Base-by-base conservation (phyloP, 1,140 invertebrate genomes). In the Aphidius ervi region DNA sequence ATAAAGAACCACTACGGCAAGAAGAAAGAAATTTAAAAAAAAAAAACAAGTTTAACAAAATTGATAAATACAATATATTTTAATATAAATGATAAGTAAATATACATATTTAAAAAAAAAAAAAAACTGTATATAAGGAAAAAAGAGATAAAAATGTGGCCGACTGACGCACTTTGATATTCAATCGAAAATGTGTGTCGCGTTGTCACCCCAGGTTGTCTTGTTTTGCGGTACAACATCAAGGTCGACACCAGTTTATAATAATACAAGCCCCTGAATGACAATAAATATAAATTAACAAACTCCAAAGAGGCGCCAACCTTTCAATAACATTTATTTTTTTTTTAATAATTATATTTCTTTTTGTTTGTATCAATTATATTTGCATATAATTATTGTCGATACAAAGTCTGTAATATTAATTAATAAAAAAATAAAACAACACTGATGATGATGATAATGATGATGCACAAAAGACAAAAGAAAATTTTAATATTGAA, bases 261-360 rank as follows among this genome's bases (percentile, higher is more conserved):
- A 61, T 55, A 61, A 61, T 31, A 39, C 9, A 45, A 9, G 39
- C 42, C 16, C 9, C 42, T 16, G 31, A 40, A 46, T 55, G 41
- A 53, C 52, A 40, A 62, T 62, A 62, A 62, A 56, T 50, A 49
- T 39, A 57, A 62, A 62, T 62, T 56, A 62, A 46, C 40, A 37
- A 20, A 31, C 31, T 20, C 37, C 20, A 55, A 45, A 57, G 10
- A 61, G 46, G 46, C 56, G 56, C 56, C 56, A 49, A n/a, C 6
- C 6, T 45, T 52, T 48, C 46, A 9, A 48, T 58, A 39, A 10
- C 20, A 39, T 49, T 55, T 61, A 52, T 53, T 55, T 55, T 46
- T 45, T 58, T 9, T 10, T 8, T n/a, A 8, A 8, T 59, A 48
- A 9, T 50, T 39, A 37, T 52, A 31, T 49, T 20, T 20, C 7